Conservation (phyloP, 2,113 vertebrate genomes). For the Myrmecophaga tridactyla region DNA sequence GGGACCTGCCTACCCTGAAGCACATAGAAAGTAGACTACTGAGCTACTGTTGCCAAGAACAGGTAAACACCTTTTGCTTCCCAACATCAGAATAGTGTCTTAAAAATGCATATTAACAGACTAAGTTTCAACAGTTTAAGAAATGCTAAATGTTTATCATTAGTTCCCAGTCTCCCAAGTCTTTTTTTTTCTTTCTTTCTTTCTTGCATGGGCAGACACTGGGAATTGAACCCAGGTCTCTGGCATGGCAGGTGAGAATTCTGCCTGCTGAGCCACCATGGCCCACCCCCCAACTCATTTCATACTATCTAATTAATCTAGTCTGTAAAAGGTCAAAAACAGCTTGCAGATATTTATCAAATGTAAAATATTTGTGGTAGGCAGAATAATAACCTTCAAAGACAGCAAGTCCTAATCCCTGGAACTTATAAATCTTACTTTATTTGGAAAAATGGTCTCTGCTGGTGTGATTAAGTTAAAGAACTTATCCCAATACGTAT, state of each 20-base stretch:
- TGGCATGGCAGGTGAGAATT: no score
- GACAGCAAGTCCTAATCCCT: not conserved
- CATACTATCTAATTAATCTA: not conserved
- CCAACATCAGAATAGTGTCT: not conserved
- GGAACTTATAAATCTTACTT: not conserved
- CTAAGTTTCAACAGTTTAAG: not conserved
- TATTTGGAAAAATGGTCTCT: not conserved
- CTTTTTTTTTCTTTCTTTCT: no score
- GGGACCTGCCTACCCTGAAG: not conserved
- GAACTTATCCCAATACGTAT: not conserved
- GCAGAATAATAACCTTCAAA: no score
- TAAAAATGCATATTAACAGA: not conserved
- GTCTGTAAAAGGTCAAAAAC: constrained; percentile 18
- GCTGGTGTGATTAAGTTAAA: not conserved
- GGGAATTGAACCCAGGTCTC: no score
- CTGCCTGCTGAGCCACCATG: no score
- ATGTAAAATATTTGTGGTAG: no score
- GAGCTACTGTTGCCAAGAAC: not conserved
- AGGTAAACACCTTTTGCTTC: not conserved
- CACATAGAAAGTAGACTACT: not conserved
- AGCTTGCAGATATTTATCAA: not conserved
- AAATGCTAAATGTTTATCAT: not conserved
- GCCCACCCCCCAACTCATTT: constrained; percentile 25
- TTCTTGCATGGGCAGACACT: no score
- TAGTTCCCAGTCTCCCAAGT: not conserved